Evolutionary conservation across 2,113 vertebrate genomes (phyloP), one percentile per base, ranked within the genome.

Genomic region (Colaptes auratus): DNA sequence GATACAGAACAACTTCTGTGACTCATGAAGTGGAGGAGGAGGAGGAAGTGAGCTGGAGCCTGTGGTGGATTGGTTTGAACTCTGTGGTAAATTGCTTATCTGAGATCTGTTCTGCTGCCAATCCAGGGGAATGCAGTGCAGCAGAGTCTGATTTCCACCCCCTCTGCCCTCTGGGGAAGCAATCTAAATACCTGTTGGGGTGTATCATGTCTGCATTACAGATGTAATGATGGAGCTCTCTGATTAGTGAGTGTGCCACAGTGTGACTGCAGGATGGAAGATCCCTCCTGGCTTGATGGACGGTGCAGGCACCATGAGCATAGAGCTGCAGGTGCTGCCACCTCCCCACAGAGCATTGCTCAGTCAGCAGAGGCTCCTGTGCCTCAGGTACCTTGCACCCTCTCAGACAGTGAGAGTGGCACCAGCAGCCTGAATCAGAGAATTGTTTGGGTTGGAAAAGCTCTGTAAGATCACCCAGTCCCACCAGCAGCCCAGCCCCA

Each of bases 11-110:
- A 56, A 66, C 27, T 84, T 30, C 24, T 23, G 8, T 95, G 93
- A 95, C 66, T 95, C 88, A 95, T 30, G 8, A 18, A 50, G 76
- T 56, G 36, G 76, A 66, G 79, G 89, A 91, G 86, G 76, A 66
- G 79, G 87, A 91, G 86, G 92, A 93, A 90, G 70, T 85, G 90
- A 92, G 91, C 61, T 79, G 92, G 59, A 87, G 46, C 82, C 60
- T 8, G 0, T 48, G 86, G 52, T 0, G 27, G 31, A 21, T 72
- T 72, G 82, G 65, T 56, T 3, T 63, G 90, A 86, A 83, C 86
- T 78, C n/a, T 6, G n/a, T 24, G 55, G 72, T 67, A 28, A 80
- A 67, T 90, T 67, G 66, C 60, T 73, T 90, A 91, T 83, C 88
- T 81, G 9, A 52, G 76, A 92, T 95, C 88, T 87, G 77, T 27